A percentile compares a stretch with the other conserved stretches of the same genome.
phyloP scores from a whole-genome alignment of 2,888 invertebrate species.

The Harpalus rubripes region DNA sequence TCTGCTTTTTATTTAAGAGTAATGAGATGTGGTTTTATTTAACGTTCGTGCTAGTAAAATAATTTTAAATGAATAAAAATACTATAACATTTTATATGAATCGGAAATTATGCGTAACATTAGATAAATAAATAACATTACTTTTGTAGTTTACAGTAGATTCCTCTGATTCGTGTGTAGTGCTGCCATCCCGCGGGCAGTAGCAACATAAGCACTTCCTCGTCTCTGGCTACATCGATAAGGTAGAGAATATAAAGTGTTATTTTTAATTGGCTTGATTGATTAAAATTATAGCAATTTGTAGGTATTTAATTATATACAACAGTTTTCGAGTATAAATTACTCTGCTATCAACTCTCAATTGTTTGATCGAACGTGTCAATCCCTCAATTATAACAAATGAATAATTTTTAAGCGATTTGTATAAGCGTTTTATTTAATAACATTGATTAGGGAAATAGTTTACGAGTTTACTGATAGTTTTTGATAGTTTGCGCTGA shows the following conservation, averaged over 20 bases:
- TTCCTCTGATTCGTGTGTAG: not conserved
- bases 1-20: constrained; percentile 16
- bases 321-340: constrained; percentile 59
- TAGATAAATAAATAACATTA: constrained; percentile 43
- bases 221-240: constrained; percentile 58
- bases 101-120: constrained; percentile 43
- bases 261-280: constrained; percentile 73
- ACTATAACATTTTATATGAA: constrained; percentile 45
- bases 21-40: constrained; percentile 32
- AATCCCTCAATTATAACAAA: constrained; percentile 62
- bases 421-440: constrained; percentile 49
- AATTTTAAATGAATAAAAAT: constrained; percentile 33
- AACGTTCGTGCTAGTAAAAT: constrained; percentile 22
- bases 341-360: constrained; percentile 59
- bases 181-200: constrained; percentile 39
- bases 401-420: constrained; percentile 54
- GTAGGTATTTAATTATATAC: constrained; percentile 74
- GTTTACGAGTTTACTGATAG: constrained; percentile 53
- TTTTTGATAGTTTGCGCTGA: constrained; percentile 57
- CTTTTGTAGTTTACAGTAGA: constrained; percentile 2
- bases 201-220: not conserved
- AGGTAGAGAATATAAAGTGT: constrained; percentile 65
- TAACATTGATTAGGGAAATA: constrained; percentile 60
- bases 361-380: constrained; percentile 62
- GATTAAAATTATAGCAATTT: constrained; percentile 77